These are phyloP conservation scores for Poeciliopsis turrubarensis DNA, from an alignment of 2,113 vertebrate genomes.

Conservation along the genomic window DNA sequence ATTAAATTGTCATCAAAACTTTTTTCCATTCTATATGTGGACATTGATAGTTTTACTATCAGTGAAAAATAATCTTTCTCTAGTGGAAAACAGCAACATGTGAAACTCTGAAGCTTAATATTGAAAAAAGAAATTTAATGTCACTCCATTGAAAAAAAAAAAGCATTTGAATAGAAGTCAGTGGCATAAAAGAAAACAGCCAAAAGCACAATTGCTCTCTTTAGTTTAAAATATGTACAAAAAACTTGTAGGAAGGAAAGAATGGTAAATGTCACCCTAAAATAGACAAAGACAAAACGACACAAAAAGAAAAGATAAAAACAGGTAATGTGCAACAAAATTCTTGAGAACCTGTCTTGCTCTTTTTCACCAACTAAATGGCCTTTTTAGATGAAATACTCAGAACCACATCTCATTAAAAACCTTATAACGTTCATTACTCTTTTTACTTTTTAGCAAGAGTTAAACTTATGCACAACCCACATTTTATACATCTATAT, in stretches of 20 bases:
- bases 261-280: not conserved
- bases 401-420: not conserved
- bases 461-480: too few relatives aligned
- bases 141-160: not conserved
- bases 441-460: not conserved
- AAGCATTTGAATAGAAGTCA: not conserved
- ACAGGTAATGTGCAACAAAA: not conserved
- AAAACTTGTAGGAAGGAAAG: not conserved
- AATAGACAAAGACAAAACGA: not conserved
- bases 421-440: not conserved
- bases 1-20: not conserved
- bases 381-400: not conserved
- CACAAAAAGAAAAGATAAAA: not conserved
- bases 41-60: not conserved
- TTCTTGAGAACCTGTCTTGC: too few relatives aligned
- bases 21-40: not conserved
- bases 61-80: not conserved
- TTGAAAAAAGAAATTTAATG: not conserved
- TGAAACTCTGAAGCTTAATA: not conserved
- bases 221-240: not conserved
- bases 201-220: not conserved
- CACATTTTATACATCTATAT: too few relatives aligned
- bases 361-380: too few relatives aligned
- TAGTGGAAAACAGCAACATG: not conserved
- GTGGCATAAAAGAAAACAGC: not conserved